Base-by-base conservation (phyloP, 2,113 vertebrate species). In the Cinclus mexicanus region DNA sequence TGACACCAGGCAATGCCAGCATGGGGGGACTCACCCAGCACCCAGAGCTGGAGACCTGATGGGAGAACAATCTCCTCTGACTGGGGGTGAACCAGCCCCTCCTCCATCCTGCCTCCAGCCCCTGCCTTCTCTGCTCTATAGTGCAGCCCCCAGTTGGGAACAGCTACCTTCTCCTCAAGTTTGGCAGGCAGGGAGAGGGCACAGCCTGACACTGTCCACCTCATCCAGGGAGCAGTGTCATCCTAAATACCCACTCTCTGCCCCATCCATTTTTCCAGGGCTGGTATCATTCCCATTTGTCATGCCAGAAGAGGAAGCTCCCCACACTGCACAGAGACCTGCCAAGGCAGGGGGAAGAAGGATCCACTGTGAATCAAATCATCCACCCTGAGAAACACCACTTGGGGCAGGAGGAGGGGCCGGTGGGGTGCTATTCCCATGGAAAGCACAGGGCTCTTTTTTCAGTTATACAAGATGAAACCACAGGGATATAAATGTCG, bases 401-500 rank as follows among this genome's bases (percentile, higher is more conserved):
- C 71, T 42, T 26, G 25, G 94, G 76, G 79, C 83, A 81, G 75
- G 86, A 95, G 59, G 47, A 76, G 64, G 86, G 68, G 76, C 49
- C 29, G 1, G 2, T 8, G 6, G 44, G 57, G 29, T 39, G 75
- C 60, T 28, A 72, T 97, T 98, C 97, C 97, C 97, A 97, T 82
- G 79, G 95, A 88, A 96, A 95, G 72, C 53, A 8, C 57, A 78
- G 65, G 91, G 96, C 91, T 95, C 90, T 93, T 95, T 94, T 72
- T 93, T 74, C 23, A 0, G 92, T 95, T 91, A 59, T 41, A 92
- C 90, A 93, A 95, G 91, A n/a, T n/a, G n/a, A 79, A 97, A 95
- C 96, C 87, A 53, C 87, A 83, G 88, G 94, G 97, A 94, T 88
- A 97, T 95, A 97, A 96, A 59, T 95, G 96, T 95, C 82, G 13